Percentiles rank a stretch among this genome's conserved stretches.
These are phyloP conservation scores for Malthinus flaveolus DNA, from an alignment of 2,888 invertebrate species.

Conservation along the genomic window DNA sequence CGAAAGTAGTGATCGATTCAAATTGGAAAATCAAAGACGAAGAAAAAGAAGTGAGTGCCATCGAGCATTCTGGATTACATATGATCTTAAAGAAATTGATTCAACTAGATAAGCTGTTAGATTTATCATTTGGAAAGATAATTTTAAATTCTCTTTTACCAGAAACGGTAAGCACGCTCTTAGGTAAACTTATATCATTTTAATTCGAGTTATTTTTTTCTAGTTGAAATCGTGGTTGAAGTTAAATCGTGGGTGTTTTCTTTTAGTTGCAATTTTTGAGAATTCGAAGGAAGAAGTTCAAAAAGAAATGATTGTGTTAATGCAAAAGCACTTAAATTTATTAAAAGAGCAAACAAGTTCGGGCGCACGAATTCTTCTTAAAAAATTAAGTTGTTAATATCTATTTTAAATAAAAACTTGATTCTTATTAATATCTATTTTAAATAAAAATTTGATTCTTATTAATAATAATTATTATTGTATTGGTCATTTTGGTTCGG, in stretches of 20 bases:
- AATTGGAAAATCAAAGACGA: slow-evolving; percentile 61
- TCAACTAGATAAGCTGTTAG: slow-evolving; percentile 57
- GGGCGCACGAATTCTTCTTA: slow-evolving; percentile 67
- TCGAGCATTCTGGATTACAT: slow-evolving; percentile 78
- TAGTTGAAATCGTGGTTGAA: slow-evolving; percentile 68
- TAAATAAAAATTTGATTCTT: no score
- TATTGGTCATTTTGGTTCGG: no score
- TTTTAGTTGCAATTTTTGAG: slow-evolving; percentile 69
- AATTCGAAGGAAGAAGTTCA: slow-evolving; percentile 58
- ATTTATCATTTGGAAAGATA: slow-evolving; percentile 59
- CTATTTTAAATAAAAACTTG: background rate
- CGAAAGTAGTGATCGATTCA: slow-evolving; percentile 53
- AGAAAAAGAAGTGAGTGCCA: slow-evolving; percentile 57
- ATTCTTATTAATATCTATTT: no score
- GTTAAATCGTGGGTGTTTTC: slow-evolving; percentile 77
- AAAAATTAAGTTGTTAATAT: slow-evolving; percentile 29
- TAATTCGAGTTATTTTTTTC: slow-evolving; percentile 38
- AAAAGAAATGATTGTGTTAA: slow-evolving; percentile 55
- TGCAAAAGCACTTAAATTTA: slow-evolving; percentile 54
- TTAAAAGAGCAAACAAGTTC: slow-evolving; percentile 61
- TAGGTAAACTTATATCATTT: slow-evolving; percentile 9
- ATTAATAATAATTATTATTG: no score
- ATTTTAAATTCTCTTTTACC: slow-evolving; percentile 59
- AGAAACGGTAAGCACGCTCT: slow-evolving; percentile 58
- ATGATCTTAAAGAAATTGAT: slow-evolving; percentile 77